Evolutionary conservation across 2,888 invertebrate genomes (phyloP).

Genomic region (Alviniconcha strummeri): DNA sequence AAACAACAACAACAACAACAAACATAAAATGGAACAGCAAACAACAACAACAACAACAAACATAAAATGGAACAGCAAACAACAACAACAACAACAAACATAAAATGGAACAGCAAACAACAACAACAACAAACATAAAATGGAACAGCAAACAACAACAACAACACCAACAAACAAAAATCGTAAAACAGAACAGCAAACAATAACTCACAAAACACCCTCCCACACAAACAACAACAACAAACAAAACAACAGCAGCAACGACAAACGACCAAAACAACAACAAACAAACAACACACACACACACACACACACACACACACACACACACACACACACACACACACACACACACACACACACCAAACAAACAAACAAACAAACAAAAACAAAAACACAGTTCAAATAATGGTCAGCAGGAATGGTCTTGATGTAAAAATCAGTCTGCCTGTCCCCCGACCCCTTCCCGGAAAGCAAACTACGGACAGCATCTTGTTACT

Average conservation of each 20-base stretch:
- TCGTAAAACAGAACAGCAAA: too few relatives aligned
- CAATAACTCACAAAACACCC: not conserved
- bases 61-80: too few relatives aligned
- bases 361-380: not conserved
- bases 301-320: slow-evolving; percentile 1
- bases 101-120: too few relatives aligned
- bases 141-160: too few relatives aligned
- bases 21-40: not conserved
- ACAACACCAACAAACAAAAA: not conserved
- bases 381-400: not conserved
- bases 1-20: not conserved
- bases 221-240: not conserved
- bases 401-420: not conserved
- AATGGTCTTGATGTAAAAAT: too few relatives aligned
- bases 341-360: slow-evolving; percentile 12
- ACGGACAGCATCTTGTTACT: too few relatives aligned
- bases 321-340: slow-evolving; percentile 11
- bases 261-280: not conserved
- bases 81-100: too few relatives aligned
- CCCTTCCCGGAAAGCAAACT: too few relatives aligned
- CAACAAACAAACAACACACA: not conserved
- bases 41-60: too few relatives aligned
- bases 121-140: too few relatives aligned
- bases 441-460: not conserved
- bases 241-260: too few relatives aligned